Evolutionary conservation across 1,140 invertebrate genomes (phyloP), one percentile per base, ranked within the genome.

Genomic region (Drosophila lowei): DNA sequence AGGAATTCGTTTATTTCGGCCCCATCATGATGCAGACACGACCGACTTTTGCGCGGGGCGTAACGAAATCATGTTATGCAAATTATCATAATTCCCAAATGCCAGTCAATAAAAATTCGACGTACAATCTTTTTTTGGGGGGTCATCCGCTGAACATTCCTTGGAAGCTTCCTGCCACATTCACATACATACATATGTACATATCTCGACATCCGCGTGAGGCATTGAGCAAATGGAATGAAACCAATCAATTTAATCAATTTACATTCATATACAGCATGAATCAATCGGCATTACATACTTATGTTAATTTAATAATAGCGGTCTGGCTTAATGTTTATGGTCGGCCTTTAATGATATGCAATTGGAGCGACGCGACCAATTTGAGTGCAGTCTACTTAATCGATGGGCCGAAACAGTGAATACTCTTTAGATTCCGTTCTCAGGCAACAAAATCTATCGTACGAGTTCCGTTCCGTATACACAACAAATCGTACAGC

Each of bases 1-100:
- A 1, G 63, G 44, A 43, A 67, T 68, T 52, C 50, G 44, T 55
- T 68, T 9, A 68, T 49, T 68, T 68, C 16, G 56, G 63, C 34
- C 9, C 8, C 34, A 34, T 68, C 65, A 68, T 57, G 53, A 30
- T 34, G 34, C 43, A 18, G 47, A 16, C 18, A 42, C 6, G 21
- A 25, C 28, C 28, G 28, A 30, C 28, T 30, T 41, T 54, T 34
- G n/a, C 9, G 16, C 38, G 49, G 48, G 8, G 21, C 55, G 13
- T 47, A 43, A n/a, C 30, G 16, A 11, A 34, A 30, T 21, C 23
- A 67, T 42, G 7, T 23, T 15, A 0, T 47, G 23, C 34, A 63
- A 64, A 49, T 65, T 64, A n/a, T 30, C 64, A 0, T 30, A 43
- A 30, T 43, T 30, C 34, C 8, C 9, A 28, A 34, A 34, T 34